Evolutionary conservation across 2,888 invertebrate genomes (phyloP), one percentile per base, ranked within the genome.

Genomic region (Colostygia pectinataria): DNA sequence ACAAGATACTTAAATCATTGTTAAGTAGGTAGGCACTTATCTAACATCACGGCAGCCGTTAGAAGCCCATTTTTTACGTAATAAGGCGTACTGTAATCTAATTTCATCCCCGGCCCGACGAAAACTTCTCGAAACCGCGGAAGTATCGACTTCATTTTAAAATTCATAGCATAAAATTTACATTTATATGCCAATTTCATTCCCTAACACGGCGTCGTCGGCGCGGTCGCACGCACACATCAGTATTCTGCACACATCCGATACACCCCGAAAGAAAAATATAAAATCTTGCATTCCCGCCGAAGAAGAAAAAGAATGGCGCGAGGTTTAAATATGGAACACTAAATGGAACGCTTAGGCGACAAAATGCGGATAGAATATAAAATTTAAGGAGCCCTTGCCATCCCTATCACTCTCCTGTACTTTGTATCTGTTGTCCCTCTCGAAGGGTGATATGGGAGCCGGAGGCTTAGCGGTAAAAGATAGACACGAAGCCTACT

Each of bases 121-220:
- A 79, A 77, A 83, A 77, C 72, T 75, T 74, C 80, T 77, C 77
- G 72, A 75, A 74, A 83, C 80, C 80, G 77, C 74, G 85, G 82
- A 87, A 86, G 85, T 86, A 88, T 89, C 83, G 87, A 83, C 87
- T 88, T 80, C 83, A 87, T 89, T 90, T 89, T 90, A 90, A 90
- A 90, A 90, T 90, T 90, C 90, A 90, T 89, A 77, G 89, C 89
- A 88, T 89, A 88, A 90, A 89, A 90, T 90, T 89, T 88, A 89
- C 90, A 89, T 90, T 89, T 89, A 89, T 89, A 89, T 89, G 89
- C 90, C 90, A 88, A 90, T 90, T 90, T 90, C 85, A 87, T 87
- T 85, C 84, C 86, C 80, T 84, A 87, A 85, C 85, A 83, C 86
- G 80, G 84, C 82, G 81, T 80, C 75, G 80, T 20, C 20, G 20